Conservation (phyloP, 2,113 vertebrate genomes). For the Peromyscus californicus region DNA sequence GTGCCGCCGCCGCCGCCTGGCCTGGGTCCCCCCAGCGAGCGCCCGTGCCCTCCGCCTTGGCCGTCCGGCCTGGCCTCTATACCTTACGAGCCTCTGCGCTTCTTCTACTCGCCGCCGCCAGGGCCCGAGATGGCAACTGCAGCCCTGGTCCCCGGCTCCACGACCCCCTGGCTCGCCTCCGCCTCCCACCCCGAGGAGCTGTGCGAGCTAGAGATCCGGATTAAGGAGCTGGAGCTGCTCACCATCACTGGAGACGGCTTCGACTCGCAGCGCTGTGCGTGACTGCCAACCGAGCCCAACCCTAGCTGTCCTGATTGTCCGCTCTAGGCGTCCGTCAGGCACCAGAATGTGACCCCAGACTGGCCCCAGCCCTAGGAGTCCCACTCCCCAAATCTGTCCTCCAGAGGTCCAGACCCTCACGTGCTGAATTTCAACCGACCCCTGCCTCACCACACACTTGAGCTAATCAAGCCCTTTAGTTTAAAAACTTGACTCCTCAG, state of each 20-base stretch:
- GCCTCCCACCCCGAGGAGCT: slow-evolving; percentile 78
- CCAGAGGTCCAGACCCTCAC: not conserved
- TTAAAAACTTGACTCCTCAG: not conserved
- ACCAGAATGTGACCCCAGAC: not conserved
- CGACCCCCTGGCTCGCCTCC: slow-evolving; percentile 49
- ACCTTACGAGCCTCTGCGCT: slow-evolving; percentile 87
- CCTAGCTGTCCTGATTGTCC: not conserved
- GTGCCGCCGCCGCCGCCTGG: slow-evolving; percentile 62
- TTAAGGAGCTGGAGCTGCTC: slow-evolving; percentile 86
- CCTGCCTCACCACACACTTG: not conserved
- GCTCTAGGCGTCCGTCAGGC: not conserved
- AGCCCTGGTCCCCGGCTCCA: not conserved
- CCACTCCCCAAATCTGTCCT: not conserved
- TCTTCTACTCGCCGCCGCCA: slow-evolving; percentile 84
- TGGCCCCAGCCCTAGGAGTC: not conserved
- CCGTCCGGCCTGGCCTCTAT: slow-evolving; percentile 83
- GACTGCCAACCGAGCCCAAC: slow-evolving; percentile 1
- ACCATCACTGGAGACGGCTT: slow-evolving; percentile 83
- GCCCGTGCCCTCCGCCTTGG: slow-evolving; percentile 81
- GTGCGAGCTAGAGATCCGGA: slow-evolving; percentile 84
- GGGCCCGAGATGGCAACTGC: not conserved
- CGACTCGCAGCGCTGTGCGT: slow-evolving; percentile 85
- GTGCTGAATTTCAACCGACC: slow-evolving; percentile 24
- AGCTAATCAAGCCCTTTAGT: not conserved
- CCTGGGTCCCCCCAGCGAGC: slow-evolving; percentile 68